phyloP scores from a whole-genome alignment of 2,113 vertebrate genomes.

The Gobio gobio region DNA sequence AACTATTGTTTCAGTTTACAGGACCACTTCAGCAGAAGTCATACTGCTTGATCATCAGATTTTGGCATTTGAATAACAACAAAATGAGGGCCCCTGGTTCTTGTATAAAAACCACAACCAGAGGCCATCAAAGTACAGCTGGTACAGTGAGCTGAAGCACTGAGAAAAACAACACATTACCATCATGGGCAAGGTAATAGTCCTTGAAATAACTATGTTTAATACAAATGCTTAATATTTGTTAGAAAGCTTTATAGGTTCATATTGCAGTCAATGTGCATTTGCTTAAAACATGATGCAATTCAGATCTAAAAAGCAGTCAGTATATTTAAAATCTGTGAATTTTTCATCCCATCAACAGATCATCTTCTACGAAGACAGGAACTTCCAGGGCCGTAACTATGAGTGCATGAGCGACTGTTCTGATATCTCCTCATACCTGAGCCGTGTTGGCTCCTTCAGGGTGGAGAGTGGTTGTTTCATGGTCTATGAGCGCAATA shows the following conservation, averaged over 20 bases:
- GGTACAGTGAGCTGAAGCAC: slow-evolving; percentile 71
- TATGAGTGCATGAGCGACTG: slow-evolving; percentile 78
- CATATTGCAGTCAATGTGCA: not conserved
- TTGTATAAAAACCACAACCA: slow-evolving; percentile 70
- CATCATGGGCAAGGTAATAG: slow-evolving; percentile 78
- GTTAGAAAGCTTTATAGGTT: not conserved
- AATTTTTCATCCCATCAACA: slow-evolving; percentile 53
- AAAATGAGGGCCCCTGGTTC: slow-evolving; percentile 60
- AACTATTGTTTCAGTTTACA: slow-evolving; percentile 71
- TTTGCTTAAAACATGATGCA: not conserved
- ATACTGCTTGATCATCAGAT: slow-evolving; percentile 77
- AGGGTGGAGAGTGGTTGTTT: slow-evolving; percentile 78
- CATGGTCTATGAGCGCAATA: slow-evolving; percentile 75
- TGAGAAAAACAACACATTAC: slow-evolving; percentile 61
- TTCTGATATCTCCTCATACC: slow-evolving; percentile 73
- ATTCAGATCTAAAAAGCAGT: not conserved
- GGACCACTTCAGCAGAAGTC: slow-evolving; percentile 73
- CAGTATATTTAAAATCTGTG: not conserved
- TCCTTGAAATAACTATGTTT: not conserved
- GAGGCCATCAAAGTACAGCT: slow-evolving; percentile 40
- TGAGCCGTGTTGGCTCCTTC: slow-evolving; percentile 75
- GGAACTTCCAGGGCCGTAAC: slow-evolving; percentile 77
- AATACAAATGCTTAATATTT: not conserved
- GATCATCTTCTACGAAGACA: slow-evolving; percentile 77
- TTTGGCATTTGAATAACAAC: slow-evolving; percentile 79